phyloP scores from a whole-genome alignment of 2,113 vertebrate genomes.

The Rhipidura dahli region DNA sequence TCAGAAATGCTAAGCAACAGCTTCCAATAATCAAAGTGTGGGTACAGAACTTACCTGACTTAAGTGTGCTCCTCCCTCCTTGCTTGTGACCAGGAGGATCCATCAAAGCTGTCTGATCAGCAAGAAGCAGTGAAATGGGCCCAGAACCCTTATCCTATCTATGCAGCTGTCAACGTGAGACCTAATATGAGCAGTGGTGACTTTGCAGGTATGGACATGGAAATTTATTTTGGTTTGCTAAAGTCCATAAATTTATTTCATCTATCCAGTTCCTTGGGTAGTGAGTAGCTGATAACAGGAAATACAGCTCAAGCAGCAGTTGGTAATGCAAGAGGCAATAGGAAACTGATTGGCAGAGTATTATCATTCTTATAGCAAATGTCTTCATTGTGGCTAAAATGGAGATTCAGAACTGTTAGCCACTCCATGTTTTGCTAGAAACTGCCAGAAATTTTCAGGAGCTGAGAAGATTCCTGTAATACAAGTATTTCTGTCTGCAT shows the following conservation, averaged over 20 bases:
- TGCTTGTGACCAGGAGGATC: slow-evolving; percentile 64
- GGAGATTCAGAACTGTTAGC: not conserved
- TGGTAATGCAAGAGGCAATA: not conserved
- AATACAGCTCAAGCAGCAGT: not conserved
- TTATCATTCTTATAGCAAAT: not conserved
- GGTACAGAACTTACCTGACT: not conserved
- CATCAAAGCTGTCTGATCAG: slow-evolving; percentile 79
- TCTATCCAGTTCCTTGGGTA: not conserved
- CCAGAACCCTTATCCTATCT: slow-evolving; percentile 82
- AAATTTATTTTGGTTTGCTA: not conserved
- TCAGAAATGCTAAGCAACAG: not conserved
- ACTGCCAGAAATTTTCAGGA: not conserved
- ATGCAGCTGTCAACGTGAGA: slow-evolving; percentile 74
- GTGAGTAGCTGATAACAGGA: not conserved
- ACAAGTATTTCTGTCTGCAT: not conserved
- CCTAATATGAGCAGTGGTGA: slow-evolving; percentile 59
- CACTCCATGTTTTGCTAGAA: not conserved
- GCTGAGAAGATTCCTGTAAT: not conserved
- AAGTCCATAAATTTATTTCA: not conserved
- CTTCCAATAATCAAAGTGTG: not conserved
- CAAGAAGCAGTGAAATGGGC: slow-evolving; percentile 67
- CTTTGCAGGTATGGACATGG: slow-evolving; percentile 71
- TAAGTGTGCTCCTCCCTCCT: not conserved
- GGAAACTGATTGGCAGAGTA: not conserved
- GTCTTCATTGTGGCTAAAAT: not conserved